phyloP scores from a whole-genome alignment of 2,797 vertebrate genomes.

The Siniperca undulata region DNA sequence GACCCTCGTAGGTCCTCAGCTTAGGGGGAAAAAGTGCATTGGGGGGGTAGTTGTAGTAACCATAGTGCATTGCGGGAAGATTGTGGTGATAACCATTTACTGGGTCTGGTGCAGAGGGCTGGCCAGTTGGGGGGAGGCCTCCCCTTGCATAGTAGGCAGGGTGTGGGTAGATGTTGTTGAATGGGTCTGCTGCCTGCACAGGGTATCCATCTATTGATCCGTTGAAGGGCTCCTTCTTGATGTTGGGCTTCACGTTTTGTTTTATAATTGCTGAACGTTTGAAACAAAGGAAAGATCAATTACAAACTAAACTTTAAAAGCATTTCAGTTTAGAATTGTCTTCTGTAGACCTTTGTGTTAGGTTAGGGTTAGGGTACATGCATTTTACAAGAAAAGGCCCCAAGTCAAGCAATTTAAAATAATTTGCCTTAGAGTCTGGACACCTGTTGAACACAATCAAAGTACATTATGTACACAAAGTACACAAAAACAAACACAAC shows the following conservation, averaged over 20 bases:
- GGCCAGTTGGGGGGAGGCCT: conserved; percentile 88
- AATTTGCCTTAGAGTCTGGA: not conserved
- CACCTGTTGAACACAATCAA: not conserved
- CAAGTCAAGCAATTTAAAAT: not conserved
- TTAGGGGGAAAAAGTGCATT: conserved; percentile 92
- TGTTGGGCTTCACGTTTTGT: conserved; percentile 91
- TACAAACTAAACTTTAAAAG: conserved; percentile 15
- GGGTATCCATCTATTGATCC: conserved; percentile 93
- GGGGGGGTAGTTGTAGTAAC: conserved; percentile 92
- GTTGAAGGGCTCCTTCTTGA: conserved; percentile 88
- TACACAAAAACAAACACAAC: not conserved
- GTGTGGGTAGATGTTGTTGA: conserved; percentile 92
- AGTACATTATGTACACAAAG: not conserved
- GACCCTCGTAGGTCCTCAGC: conserved; percentile 89
- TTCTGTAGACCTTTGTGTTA: not conserved
- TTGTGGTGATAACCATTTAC: conserved; percentile 95
- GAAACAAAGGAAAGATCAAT: conserved; percentile 46
- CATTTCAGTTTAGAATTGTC: conserved; percentile 2
- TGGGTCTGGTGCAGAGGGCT: conserved; percentile 82
- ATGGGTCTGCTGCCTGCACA: conserved; percentile 91
- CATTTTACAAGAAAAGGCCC: not conserved
- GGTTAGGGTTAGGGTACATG: not conserved
- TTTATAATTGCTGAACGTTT: conserved; percentile 86
- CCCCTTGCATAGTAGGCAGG: conserved; percentile 98
- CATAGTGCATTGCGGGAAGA: conserved; percentile 89